Evolutionary conservation across 2,888 invertebrate genomes (phyloP), one percentile per base, ranked within the genome.

Genomic region (Anodontia alba): DNA sequence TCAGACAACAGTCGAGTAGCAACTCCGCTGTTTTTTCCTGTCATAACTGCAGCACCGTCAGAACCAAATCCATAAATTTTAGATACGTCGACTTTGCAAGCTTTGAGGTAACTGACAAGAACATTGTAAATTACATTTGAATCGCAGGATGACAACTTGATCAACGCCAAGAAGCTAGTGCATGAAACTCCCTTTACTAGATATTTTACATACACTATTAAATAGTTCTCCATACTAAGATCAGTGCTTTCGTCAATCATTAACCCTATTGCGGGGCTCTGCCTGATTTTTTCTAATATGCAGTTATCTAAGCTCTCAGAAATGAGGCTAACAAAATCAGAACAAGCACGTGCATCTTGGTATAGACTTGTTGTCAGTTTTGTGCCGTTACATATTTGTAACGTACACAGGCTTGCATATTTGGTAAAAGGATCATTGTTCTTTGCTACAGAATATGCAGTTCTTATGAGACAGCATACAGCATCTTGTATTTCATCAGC

Each of bases 211-310:
- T n/a, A n/a, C n/a, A n/a, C n/a, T n/a, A n/a, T n/a, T n/a, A n/a
- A n/a, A n/a, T n/a, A n/a, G 43, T 67, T 43, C 38, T 78, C 78
- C 46, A 62, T 43, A 54, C 69, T 29, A 36, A 76, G 38, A 76
- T 78, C 78, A 26, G 74, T 78, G 70, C 78, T 78, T 57, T 76
- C 76, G 70, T 76, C 76, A n/a, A 76, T 68, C 76, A 76, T 76
- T 0, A 76, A 10, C 29, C 76, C 76, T n/a, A 76, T 31, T 17
- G 66, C 72, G 8, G 76, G 76, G 42, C 76, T 76, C n/a, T 71
- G 20, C 62, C 76, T 76, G 43, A 76, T 69, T 33, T 54, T 70
- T 36, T 70, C 36, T 46, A 76, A n/a, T 1, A 76, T 62, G 0
- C 20, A 8, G 1, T 70, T 70, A 26, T 76, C 77, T 43, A 77